A percentile compares a stretch with the other conserved stretches of the same genome.
Conservation (phyloP, 2,888 invertebrate species). For the Oscheius sp. region DNA sequence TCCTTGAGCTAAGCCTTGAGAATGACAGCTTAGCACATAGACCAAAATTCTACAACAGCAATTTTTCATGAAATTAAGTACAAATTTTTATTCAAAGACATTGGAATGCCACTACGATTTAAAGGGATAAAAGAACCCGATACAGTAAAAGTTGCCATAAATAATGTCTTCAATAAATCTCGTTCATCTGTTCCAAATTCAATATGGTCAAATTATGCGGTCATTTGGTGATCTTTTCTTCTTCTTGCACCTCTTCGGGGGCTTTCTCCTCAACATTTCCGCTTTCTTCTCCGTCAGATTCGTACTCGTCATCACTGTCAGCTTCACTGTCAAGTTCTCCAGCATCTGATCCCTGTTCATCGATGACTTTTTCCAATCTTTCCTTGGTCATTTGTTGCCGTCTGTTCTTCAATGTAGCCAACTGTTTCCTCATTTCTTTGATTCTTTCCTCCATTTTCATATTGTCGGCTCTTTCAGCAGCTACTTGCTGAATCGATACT, state of each 20-base stretch:
- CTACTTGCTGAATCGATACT: constrained; percentile 9
- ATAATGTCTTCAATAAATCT: no score
- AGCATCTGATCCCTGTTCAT: background rate
- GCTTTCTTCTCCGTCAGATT: background rate
- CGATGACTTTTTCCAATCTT: constrained; percentile 9
- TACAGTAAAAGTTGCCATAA: no score
- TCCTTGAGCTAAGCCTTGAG: no score
- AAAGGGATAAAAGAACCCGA: no score
- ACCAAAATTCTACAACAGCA: no score
- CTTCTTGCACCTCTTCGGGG: background rate
- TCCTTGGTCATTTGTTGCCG: background rate
- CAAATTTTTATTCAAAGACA: no score
- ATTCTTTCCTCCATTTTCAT: constrained; percentile 19
- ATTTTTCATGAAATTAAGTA: no score
- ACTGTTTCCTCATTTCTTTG: background rate
- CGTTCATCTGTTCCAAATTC: no score
- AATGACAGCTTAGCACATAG: no score
- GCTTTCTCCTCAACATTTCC: background rate
- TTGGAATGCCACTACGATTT: no score
- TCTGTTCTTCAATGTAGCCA: constrained; percentile 1
- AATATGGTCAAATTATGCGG: no score
- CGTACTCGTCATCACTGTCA: constrained; percentile 12
- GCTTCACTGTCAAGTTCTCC: background rate
- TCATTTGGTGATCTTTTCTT: background rate
- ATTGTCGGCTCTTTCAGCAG: constrained; percentile 10